These are phyloP conservation scores for Nomia melanderi DNA, from an alignment of 1,140 invertebrate genomes.

Conservation along the genomic window DNA sequence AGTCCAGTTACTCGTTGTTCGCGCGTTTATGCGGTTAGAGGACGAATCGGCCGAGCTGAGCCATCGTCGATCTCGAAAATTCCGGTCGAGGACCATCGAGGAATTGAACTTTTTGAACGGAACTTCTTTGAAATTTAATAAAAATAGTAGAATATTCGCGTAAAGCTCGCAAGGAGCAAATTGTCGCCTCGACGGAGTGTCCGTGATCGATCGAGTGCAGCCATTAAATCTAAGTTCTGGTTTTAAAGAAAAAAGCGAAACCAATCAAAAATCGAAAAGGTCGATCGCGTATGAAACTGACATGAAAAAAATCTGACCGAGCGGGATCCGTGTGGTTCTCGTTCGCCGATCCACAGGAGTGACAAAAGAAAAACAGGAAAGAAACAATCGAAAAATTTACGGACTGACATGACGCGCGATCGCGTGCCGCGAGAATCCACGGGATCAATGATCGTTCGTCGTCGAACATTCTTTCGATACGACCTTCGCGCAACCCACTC, in stretches of 20 bases:
- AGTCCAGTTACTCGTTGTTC: not conserved
- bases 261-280: constrained; percentile 27
- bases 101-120: constrained; percentile 10
- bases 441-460: too few species aligned
- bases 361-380: constrained; percentile 60
- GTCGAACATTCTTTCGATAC: too few species aligned
- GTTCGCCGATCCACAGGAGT: constrained; percentile 31
- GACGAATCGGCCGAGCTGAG: not conserved
- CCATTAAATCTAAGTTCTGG: constrained; percentile 18
- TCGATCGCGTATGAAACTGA: constrained; percentile 31
- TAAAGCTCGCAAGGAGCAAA: not conserved
- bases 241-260: not conserved
- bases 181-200: constrained; percentile 7
- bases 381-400: constrained; percentile 37
- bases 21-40: not conserved
- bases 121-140: too few species aligned
- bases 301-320: constrained; percentile 6
- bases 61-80: constrained; percentile 43
- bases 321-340: not conserved
- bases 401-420: constrained; percentile 59
- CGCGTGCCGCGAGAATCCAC: constrained; percentile 9
- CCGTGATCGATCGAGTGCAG: constrained; percentile 33
- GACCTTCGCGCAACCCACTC: too few species aligned
- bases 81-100: not conserved
- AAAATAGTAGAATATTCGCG: not conserved